These are phyloP conservation scores for Drosophila truncata DNA, from an alignment of 1,140 invertebrate species.

Conservation along the genomic window DNA sequence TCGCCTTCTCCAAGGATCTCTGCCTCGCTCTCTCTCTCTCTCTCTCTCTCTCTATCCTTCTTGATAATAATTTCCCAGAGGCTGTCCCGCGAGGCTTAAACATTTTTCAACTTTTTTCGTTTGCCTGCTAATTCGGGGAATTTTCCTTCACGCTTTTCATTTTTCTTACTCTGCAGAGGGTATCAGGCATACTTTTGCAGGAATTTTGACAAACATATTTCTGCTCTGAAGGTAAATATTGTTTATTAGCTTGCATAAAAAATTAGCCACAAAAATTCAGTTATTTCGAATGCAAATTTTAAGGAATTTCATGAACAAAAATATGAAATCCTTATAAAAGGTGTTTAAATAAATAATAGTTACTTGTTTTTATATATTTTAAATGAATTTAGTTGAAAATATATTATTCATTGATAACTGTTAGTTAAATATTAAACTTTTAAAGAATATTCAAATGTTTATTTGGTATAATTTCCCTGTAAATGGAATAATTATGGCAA, in stretches of 20 bases:
- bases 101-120: constrained; percentile 53
- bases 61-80: constrained; percentile 31
- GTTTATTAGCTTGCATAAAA: constrained; percentile 13
- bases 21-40: background rate
- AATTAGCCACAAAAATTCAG: background rate
- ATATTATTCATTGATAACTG: background rate
- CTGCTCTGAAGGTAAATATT: constrained; percentile 1
- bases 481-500: constrained; percentile 5
- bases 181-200: constrained; percentile 7
- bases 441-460: background rate
- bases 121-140: constrained; percentile 9
- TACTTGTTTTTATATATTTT: background rate
- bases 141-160: constrained; percentile 8
- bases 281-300: background rate
- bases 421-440: background rate
- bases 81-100: constrained; percentile 24
- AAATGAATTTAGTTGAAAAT: no score
- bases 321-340: background rate
- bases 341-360: background rate
- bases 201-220: constrained; percentile 19
- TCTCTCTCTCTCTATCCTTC: background rate
- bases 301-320: background rate
- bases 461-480: background rate
- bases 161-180: constrained; percentile 5
- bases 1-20: constrained; percentile 7